Evolutionary conservation across 1,140 invertebrate species (phyloP).

Genomic region (Littorina saxatilis): DNA sequence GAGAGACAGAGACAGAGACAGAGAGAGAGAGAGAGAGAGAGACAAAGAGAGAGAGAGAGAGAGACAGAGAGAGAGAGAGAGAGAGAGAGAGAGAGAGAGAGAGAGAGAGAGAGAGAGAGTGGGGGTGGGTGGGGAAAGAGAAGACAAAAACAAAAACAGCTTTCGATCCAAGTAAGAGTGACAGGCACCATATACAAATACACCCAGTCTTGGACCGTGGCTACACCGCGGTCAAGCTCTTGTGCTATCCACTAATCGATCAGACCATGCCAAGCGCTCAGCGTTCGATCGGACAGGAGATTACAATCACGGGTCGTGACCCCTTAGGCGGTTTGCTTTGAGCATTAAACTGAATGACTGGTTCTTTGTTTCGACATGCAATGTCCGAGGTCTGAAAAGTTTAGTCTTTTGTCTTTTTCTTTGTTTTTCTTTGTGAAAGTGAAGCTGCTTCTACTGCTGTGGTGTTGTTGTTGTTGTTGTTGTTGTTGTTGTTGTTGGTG

Average conservation of each 20-base stretch:
- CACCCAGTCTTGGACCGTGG: no score
- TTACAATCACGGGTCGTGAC: background rate
- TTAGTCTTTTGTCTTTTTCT: background rate
- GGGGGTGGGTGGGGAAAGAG: background rate
- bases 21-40: background rate
- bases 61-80: background rate
- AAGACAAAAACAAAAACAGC: background rate
- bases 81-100: background rate
- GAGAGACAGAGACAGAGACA: background rate
- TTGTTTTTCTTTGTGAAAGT: no score
- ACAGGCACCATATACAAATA: no score
- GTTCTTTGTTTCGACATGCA: background rate
- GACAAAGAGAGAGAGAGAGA: background rate
- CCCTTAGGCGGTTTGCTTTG: background rate
- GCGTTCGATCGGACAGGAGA: background rate
- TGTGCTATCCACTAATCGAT: no score
- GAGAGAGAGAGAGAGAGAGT: background rate
- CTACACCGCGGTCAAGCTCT: no score
- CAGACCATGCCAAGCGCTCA: no score
- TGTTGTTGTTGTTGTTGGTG: no score
- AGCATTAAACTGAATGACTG: background rate
- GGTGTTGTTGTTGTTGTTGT: no score
- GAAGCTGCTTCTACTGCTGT: no score
- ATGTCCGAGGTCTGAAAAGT: background rate
- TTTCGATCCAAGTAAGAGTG: background rate